Percentiles rank a stretch among this genome's conserved stretches.
These are phyloP conservation scores for Mohoua ochrocephala DNA, from an alignment of 2,113 vertebrate genomes.

Conservation along the genomic window DNA sequence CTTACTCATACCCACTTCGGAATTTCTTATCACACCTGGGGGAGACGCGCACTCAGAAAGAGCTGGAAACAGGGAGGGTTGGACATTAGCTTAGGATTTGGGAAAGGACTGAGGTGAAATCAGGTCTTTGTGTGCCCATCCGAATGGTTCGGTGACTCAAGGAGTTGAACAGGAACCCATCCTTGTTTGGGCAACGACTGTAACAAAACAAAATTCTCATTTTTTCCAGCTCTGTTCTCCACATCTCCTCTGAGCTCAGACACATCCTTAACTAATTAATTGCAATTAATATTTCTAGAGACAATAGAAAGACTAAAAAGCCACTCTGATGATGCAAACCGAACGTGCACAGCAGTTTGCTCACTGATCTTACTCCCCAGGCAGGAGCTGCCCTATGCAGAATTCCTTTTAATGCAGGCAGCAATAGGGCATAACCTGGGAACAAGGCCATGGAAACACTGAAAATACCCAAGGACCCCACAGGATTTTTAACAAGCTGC, in stretches of 20 bases:
- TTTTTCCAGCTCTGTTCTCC: neutral
- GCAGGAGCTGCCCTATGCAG: neutral
- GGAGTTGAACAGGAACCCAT: neutral
- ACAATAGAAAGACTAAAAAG: neutral
- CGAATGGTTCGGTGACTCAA: neutral
- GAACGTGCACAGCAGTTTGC: neutral
- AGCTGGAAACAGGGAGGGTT: neutral
- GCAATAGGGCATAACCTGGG: neutral
- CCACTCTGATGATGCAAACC: neutral
- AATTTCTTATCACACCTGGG: neutral
- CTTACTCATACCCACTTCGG: neutral
- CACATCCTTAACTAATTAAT: neutral
- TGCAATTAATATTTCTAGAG: neutral
- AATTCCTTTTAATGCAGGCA: neutral
- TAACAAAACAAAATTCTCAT: neutral
- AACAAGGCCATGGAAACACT: neutral
- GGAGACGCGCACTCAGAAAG: neutral
- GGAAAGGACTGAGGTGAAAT: neutral
- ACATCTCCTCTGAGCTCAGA: neutral
- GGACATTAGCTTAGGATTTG: neutral
- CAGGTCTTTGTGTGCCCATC: neutral
- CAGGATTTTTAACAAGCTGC: neutral
- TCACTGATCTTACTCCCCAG: neutral
- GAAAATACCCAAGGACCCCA: neutral
- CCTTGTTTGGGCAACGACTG: neutral